phyloP scores from a whole-genome alignment of 64 coral and sea anemone species.

The Stylophora pistillata region DNA sequence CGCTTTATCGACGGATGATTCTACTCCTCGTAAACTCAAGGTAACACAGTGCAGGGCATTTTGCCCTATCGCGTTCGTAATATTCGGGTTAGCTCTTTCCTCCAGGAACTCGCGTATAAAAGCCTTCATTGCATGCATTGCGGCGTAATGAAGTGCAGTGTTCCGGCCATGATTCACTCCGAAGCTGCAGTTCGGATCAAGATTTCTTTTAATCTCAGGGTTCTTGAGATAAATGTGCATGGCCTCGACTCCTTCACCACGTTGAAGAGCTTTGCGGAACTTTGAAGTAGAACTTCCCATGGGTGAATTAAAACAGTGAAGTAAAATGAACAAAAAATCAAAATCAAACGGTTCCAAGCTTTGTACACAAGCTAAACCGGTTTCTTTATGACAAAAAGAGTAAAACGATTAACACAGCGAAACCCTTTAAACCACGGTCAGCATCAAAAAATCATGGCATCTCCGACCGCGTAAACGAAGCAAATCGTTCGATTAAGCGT shows the following conservation, averaged over 20 bases:
- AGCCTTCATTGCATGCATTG: conserved; percentile 81
- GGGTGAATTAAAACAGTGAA: neutral
- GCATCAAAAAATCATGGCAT: neutral
- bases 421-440: neutral
- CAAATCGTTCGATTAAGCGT: neutral
- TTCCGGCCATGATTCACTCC: conserved; percentile 82
- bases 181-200: conserved; percentile 80
- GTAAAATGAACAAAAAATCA: neutral
- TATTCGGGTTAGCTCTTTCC: conserved; percentile 77
- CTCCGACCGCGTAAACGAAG: too few relatives aligned
- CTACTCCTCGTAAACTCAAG: conserved; percentile 29
- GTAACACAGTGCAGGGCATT: conserved; percentile 88
- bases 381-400: neutral
- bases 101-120: conserved; percentile 82
- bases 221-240: conserved; percentile 93
- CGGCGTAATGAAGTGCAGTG: conserved; percentile 82
- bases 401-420: neutral
- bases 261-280: conserved; percentile 95
- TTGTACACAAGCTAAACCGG: neutral
- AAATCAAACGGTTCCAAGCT: neutral
- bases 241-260: conserved; percentile 94
- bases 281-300: conserved; percentile 95
- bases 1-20: conserved; percentile 63
- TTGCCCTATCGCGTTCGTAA: conserved; percentile 57
- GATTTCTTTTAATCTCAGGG: conserved; percentile 90